A percentile compares a stretch with the other conserved stretches of the same genome.
phyloP scores from a whole-genome alignment of 2,113 vertebrate genomes.

The Dicerorhinus sumatrensis region DNA sequence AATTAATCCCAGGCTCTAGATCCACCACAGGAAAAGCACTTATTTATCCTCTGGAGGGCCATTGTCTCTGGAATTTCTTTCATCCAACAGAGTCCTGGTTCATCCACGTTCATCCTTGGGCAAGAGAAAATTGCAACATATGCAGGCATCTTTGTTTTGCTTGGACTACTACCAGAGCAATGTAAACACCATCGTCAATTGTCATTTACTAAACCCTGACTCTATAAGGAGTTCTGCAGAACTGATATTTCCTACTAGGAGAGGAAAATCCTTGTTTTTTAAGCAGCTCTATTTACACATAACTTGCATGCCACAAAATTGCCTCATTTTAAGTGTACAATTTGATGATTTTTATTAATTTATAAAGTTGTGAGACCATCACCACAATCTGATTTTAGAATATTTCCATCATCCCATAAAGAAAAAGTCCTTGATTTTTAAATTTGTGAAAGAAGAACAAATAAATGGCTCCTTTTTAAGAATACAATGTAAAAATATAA shows the following conservation, averaged over 20 bases:
- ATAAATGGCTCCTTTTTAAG: not conserved
- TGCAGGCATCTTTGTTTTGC: not conserved
- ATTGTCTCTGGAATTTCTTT: conserved; percentile 73
- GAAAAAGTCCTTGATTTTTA: not conserved
- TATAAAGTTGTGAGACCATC: not conserved
- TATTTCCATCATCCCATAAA: not conserved
- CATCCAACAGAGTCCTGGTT: conserved; percentile 12
- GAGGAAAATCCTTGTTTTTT: not conserved
- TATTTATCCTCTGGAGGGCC: conserved; percentile 29
- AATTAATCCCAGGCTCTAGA: not conserved
- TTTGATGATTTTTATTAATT: not conserved
- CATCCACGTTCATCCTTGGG: conserved; percentile 9
- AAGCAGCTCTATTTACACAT: not conserved
- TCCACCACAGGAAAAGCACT: not conserved
- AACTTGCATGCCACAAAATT: not conserved
- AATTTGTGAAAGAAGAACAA: not conserved
- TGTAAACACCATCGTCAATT: not conserved
- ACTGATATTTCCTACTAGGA: not conserved
- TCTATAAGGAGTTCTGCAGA: not conserved
- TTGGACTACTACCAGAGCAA: not conserved
- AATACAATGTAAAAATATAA: not conserved
- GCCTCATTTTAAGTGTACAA: not conserved
- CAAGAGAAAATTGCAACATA: not conserved
- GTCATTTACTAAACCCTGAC: not conserved
- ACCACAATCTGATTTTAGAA: not conserved